Evolutionary conservation across 2,113 vertebrate species (phyloP), one percentile per base, ranked within the genome.

Genomic region (Heptranchias perlo): DNA sequence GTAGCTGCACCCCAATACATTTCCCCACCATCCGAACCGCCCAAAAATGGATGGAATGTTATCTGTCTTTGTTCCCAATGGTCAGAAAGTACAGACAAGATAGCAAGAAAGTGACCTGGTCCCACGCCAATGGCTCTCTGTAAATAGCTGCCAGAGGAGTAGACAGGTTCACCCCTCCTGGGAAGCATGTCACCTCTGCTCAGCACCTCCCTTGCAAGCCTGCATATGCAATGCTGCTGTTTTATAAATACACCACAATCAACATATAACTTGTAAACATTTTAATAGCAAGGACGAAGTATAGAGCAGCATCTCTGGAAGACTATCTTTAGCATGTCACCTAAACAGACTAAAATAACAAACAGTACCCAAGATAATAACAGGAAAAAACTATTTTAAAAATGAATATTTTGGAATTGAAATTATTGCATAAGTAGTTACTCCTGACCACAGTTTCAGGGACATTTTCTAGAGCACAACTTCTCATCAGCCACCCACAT

Each of bases 401-500:
- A n/a, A n/a, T 58, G 54, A 91, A 35, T 31, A 91, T 58, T 58
- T 91, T 35, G 25, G 35, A 13, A 35, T 91, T 94, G 49, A 64
- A 94, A 94, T 94, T 62, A n/a, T 39, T 44, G 61, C 61, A 64
- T 25, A 39, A 39, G 54, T 62, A 39, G 3, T 16, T 35, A 91
- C 52, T 23, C 8, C 10, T 89, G 47, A 94, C 58, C 58, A 62
- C 91, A 94, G n/a, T 3, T 31, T 25, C 49, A 52, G 23, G 6
- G 84, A 13, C 23, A 87, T 87, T 87, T 62, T 93, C 31, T 10
- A 93, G 58, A 21, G 16, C 91, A n/a, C 54, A 5, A 64, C 64
- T 62, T 94, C n/a, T 62, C 58, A 89, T 54, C 86, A 89, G 84
- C 91, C 91, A 94, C 61, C 91, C 58, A 94, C 91, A 16, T 64